Conservation (phyloP, 2,888 invertebrate species). For the Nephrocerus scutellatus region DNA sequence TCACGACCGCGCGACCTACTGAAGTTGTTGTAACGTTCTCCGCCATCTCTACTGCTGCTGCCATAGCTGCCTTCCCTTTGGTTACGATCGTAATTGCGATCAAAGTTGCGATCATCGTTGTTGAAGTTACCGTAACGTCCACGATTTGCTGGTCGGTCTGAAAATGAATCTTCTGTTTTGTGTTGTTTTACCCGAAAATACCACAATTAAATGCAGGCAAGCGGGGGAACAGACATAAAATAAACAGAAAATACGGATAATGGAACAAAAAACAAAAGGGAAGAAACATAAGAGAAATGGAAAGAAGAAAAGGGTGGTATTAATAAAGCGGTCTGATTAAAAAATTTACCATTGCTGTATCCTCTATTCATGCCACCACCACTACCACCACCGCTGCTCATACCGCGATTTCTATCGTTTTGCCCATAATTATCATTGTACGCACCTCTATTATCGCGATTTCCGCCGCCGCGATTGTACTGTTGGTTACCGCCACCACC, state of each 20-base stretch:
- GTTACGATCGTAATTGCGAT: constrained; percentile 41
- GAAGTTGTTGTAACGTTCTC: constrained; percentile 47
- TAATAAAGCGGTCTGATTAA: too few relatives aligned
- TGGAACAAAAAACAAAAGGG: not conserved
- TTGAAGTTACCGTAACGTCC: constrained; percentile 46
- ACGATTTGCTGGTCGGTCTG: constrained; percentile 47
- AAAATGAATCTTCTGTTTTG: constrained; percentile 13
- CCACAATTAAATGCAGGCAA: constrained; percentile 11
- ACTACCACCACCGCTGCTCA: constrained; percentile 41
- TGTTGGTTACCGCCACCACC: constrained; percentile 41
- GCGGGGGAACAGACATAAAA: constrained; percentile 18
- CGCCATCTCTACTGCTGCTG: constrained; percentile 44
- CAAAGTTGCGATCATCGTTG: constrained; percentile 44
- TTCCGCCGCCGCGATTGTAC: constrained; percentile 26
- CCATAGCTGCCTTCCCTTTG: constrained; percentile 44
- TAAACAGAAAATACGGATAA: constrained; percentile 3
- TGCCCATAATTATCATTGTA: constrained; percentile 49
- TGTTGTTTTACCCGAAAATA: constrained; percentile 6
- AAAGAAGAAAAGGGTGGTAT: constrained; percentile 17
- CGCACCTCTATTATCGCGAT: constrained; percentile 42
- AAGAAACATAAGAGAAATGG: constrained; percentile 3
- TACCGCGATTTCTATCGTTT: constrained; percentile 49
- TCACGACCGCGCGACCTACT: constrained; percentile 41
- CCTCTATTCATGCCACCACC: constrained; percentile 52
- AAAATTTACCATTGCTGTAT: constrained; percentile 50